Evolutionary conservation across 2,888 invertebrate species (phyloP).

Genomic region (Ophioninae sp.): DNA sequence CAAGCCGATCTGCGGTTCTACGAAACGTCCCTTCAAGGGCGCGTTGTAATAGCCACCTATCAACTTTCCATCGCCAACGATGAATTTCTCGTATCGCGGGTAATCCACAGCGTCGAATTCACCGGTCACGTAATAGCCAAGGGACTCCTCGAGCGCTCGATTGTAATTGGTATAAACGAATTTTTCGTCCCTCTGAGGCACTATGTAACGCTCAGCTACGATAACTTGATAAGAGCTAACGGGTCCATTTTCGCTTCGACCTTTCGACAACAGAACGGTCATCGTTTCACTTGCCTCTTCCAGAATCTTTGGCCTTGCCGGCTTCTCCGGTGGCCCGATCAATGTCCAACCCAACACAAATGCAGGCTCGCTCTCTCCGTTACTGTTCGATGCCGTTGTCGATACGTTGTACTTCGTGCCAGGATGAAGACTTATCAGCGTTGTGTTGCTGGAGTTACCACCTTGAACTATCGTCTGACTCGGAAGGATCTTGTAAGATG

Average conservation of each 20-base stretch:
- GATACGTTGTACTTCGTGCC: constrained; percentile 90
- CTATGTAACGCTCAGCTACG: constrained; percentile 86
- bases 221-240: constrained; percentile 88
- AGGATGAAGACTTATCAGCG: constrained; percentile 84
- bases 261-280: constrained; percentile 86
- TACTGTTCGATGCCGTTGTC: constrained; percentile 85
- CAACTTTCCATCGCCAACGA: constrained; percentile 88
- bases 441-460: constrained; percentile 74
- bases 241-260: constrained; percentile 90
- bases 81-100: constrained; percentile 84
- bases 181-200: constrained; percentile 85
- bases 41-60: constrained; percentile 91
- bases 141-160: constrained; percentile 85
- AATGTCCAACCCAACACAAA: constrained; percentile 85
- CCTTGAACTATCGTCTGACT: constrained; percentile 76
- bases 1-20: constrained; percentile 72
- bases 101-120: constrained; percentile 86
- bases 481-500: constrained; percentile 71
- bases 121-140: constrained; percentile 92
- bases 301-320: constrained; percentile 86
- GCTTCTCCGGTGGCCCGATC: constrained; percentile 86
- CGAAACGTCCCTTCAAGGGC: constrained; percentile 82
- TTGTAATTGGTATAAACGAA: constrained; percentile 83
- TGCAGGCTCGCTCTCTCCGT: constrained; percentile 84
- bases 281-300: constrained; percentile 85